These are phyloP conservation scores for Miniopterus natalensis DNA, from an alignment of 2,113 vertebrate species.

Conservation along the genomic window DNA sequence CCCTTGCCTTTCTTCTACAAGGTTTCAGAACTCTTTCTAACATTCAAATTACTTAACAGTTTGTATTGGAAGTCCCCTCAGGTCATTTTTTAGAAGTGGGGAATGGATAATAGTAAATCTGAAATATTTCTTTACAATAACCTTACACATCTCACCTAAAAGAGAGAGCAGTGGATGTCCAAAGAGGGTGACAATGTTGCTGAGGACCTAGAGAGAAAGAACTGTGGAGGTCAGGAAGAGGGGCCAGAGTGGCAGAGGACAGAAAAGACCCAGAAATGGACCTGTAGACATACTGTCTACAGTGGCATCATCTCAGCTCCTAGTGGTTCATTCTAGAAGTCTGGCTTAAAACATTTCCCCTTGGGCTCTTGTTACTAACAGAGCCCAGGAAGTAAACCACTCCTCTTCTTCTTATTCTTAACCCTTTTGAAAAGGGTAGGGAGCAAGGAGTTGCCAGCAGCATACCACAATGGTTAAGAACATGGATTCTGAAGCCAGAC, in stretches of 20 bases:
- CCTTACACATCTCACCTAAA: background rate
- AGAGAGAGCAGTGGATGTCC: background rate
- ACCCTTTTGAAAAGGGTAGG: background rate
- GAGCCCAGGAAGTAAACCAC: background rate
- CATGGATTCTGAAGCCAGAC: background rate
- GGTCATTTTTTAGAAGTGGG: background rate
- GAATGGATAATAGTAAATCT: slow-evolving; percentile 28
- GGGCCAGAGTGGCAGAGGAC: background rate
- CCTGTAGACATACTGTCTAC: background rate
- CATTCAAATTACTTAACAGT: background rate
- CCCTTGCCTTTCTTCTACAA: background rate
- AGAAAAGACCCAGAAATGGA: background rate
- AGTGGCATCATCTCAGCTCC: background rate
- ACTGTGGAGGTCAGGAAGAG: background rate
- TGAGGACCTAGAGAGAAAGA: background rate
- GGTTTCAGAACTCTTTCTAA: background rate
- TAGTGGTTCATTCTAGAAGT: background rate
- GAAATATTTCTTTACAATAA: background rate
- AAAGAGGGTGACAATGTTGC: background rate
- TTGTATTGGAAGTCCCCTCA: background rate
- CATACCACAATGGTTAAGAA: background rate
- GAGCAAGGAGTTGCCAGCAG: background rate
- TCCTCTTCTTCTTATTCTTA: background rate
- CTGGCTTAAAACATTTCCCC: background rate
- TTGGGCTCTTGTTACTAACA: background rate